phyloP scores from a whole-genome alignment of 2,797 vertebrate genomes.

The Falco columbarius region DNA sequence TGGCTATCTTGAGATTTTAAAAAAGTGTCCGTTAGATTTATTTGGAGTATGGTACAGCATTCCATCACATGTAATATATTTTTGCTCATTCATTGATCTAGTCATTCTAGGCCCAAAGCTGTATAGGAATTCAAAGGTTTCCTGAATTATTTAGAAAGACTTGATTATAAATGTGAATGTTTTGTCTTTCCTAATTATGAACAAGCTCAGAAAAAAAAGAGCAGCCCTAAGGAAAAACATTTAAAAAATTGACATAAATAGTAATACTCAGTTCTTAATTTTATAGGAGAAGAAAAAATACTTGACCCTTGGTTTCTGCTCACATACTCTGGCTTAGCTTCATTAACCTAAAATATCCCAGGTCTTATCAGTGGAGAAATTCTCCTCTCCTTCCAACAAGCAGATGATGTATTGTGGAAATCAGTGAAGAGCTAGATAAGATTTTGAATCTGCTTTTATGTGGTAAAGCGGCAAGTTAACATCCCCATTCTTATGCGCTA shows the following conservation, averaged over 20 bases:
- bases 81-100: conserved; percentile 1
- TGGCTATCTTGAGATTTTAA: background rate
- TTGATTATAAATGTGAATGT: background rate
- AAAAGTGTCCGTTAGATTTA: background rate
- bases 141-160: background rate
- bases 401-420: background rate
- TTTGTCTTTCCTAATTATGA: conserved; percentile 2
- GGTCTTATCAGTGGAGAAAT: background rate
- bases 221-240: background rate
- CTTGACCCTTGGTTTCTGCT: background rate
- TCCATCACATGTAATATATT: background rate
- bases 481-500: background rate
- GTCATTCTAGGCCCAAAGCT: background rate
- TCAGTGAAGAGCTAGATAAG: background rate
- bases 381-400: background rate
- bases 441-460: background rate
- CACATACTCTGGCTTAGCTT: background rate
- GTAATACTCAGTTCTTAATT: background rate
- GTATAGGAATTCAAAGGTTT: background rate
- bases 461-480: background rate
- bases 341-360: background rate
- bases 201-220: background rate
- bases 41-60: background rate
- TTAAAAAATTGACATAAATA: background rate
- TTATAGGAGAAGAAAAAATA: background rate